These are phyloP conservation scores for Cherax destructor DNA, from an alignment of 1,140 invertebrate species.

Conservation along the genomic window DNA sequence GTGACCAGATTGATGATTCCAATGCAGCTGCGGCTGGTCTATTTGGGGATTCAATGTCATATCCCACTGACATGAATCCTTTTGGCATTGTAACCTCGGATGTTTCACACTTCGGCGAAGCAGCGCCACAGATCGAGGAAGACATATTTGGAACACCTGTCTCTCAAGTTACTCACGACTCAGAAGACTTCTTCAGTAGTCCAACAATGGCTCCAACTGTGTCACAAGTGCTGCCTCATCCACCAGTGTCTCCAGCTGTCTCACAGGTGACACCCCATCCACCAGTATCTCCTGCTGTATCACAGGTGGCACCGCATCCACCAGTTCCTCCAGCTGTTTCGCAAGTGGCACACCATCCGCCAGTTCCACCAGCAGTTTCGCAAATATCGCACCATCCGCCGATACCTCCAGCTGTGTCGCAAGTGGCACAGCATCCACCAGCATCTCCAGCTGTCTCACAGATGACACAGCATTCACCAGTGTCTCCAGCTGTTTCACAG, in stretches of 20 bases:
- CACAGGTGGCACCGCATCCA: conserved; percentile 3
- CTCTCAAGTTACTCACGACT: conserved; percentile 10
- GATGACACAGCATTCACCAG: too few species aligned
- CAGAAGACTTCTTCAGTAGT: conserved; percentile 40
- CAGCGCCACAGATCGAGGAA: conserved; percentile 1
- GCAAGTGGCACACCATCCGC: conserved; percentile 3
- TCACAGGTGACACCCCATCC: conserved; percentile 11
- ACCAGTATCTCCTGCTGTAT: conserved; percentile 47
- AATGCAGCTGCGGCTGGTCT: conserved; percentile 60
- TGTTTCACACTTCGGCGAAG: conserved; percentile 37
- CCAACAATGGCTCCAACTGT: too few species aligned
- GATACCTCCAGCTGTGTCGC: too few species aligned
- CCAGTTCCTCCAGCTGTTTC: not conserved
- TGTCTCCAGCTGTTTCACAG: not conserved
- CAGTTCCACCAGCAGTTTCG: conserved; percentile 40
- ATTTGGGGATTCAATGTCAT: conserved; percentile 63
- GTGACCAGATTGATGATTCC: conserved; percentile 74
- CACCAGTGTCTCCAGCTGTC: not conserved
- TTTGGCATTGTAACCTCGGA: conserved; percentile 54
- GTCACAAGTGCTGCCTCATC: not conserved
- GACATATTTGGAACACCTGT: conserved; percentile 65
- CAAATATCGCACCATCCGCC: conserved; percentile 1
- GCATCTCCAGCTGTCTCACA: not conserved
- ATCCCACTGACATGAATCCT: conserved; percentile 70
- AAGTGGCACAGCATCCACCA: too few species aligned